phyloP scores from a whole-genome alignment of 2,797 vertebrate species.

The Galago senegalensis region DNA sequence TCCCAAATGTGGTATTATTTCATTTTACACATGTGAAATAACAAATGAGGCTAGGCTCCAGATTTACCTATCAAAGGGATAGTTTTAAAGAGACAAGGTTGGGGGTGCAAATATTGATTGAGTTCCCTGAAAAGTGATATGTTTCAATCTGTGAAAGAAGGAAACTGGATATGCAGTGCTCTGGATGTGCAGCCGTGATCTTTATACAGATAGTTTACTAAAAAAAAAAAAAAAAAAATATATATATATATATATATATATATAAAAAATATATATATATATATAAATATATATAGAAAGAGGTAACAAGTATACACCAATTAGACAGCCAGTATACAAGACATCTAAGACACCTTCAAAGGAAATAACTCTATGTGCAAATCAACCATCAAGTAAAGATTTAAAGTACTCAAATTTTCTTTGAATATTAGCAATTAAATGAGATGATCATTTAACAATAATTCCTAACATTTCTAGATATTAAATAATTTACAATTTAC shows the following conservation, averaged over 20 bases:
- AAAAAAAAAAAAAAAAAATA: background rate
- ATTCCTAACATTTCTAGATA: constrained; percentile 28
- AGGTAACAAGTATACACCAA: background rate
- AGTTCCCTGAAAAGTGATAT: background rate
- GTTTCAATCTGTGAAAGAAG: background rate
- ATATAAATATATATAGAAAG: no score
- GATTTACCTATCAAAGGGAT: background rate
- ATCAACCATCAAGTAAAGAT: background rate
- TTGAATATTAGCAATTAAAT: constrained; percentile 44
- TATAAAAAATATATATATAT: no score
- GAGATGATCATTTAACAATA: constrained; percentile 47
- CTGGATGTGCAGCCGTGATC: background rate
- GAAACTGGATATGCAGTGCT: background rate
- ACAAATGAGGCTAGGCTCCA: background rate
- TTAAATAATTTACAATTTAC: constrained; percentile 51
- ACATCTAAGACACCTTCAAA: background rate
- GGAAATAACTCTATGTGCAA: background rate
- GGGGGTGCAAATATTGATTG: background rate
- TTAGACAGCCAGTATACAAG: background rate
- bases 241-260: no score
- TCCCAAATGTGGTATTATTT: background rate
- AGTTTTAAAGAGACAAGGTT: background rate
- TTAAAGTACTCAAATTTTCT: background rate
- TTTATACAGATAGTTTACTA: background rate
- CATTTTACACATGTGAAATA: background rate